These are phyloP conservation scores for Ariolimax columbianus DNA, from an alignment of 2,888 invertebrate genomes.

Conservation along the genomic window DNA sequence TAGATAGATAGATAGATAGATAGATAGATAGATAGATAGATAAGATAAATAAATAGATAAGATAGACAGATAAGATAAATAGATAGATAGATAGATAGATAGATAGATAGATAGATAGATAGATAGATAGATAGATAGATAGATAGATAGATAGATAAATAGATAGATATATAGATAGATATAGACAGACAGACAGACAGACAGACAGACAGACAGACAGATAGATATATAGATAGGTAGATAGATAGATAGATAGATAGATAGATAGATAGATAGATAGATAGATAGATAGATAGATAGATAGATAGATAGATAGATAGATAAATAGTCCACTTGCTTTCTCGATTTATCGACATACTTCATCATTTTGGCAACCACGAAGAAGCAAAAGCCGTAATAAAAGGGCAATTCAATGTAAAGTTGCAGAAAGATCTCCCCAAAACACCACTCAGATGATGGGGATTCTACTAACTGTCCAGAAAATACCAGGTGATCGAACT, in stretches of 20 bases:
- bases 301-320: background rate
- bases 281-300: background rate
- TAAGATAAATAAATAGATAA: background rate
- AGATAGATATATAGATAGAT: background rate
- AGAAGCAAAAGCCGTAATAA: no score
- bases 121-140: background rate
- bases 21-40: slow-evolving; percentile 12
- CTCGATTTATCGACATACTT: no score
- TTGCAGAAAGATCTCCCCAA: no score
- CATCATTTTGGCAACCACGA: no score
- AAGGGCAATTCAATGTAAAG: no score
- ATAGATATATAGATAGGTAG: slow-evolving; percentile 30
- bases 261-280: background rate
- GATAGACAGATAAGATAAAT: background rate
- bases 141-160: slow-evolving; percentile 8
- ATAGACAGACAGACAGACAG: slow-evolving; percentile 9
- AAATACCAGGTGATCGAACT: no score
- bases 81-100: background rate
- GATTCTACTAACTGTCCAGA: no score
- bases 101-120: background rate
- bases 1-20: slow-evolving; percentile 24
- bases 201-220: slow-evolving; percentile 19
- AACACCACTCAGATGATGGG: no score
- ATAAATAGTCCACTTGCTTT: background rate
- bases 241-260: slow-evolving; percentile 12